Base-by-base conservation (phyloP, 2,797 vertebrate species). In the Danio albolineatus region DNA sequence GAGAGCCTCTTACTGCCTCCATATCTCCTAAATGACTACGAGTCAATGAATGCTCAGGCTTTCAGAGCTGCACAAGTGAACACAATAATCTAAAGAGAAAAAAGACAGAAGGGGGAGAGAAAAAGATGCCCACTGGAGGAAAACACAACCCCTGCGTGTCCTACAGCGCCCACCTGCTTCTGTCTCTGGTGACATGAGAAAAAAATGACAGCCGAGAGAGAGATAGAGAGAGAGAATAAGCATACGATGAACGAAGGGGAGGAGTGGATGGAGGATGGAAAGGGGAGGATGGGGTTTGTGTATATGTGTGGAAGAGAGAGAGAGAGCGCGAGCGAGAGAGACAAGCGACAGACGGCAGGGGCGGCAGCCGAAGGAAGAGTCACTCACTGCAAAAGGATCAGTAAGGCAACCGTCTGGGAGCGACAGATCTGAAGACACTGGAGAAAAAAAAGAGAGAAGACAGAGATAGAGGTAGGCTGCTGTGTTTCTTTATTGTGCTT, bases 131-230 rank as follows among this genome's bases (percentile, higher is more conserved):
- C 48, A 72, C 43, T 46, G 49, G 54, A 69, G 41, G 28, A 39
- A 41, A 67, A 81, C 69, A 64, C 44, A 38, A 59, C 28, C 73
- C 41, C 73, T 77, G 54, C 19, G 62, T 81, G 73, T 83, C 79
- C 73, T 82, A 80, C 79, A 79, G 79, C 84, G 67, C 82, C 79
- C 82, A 83, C 76, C 82, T 85, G 79, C 79, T 79, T 81, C 71
- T 79, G 65, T 73, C 17, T 75, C 14, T 62, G 65, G 76, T 73
- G 85, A 87, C 70, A 78, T 81, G 9, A 19, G 54, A 62, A 53
- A 28, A 28, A 28, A 28, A 28, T 43, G 13, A 39, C 19, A 65
- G 41, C 38, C 28, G 28, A 28, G 28, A 28, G 28, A 28, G 28
- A 28, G 69, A 79, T 38, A 69, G 14, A 53, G 54, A 76, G 51